Conservation (phyloP, 1,140 invertebrate genomes). For the Vollenhovia emeryi region DNA sequence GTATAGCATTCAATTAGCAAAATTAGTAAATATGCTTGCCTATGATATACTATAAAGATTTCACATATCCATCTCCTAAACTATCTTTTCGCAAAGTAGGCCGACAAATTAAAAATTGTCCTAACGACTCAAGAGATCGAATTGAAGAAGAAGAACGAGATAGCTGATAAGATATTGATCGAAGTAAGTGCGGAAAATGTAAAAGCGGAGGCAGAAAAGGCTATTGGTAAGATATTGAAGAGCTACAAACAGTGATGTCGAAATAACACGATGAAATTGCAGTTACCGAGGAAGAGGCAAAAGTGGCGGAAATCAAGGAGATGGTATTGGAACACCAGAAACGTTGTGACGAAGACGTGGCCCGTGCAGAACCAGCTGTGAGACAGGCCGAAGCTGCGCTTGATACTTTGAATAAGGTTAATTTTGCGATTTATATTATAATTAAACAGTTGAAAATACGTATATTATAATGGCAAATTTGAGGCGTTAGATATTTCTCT, state of each 20-base stretch:
- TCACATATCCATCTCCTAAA: background rate
- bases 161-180: conserved; percentile 95
- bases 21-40: background rate
- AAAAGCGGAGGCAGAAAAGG: conserved; percentile 95
- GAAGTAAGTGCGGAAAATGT: conserved; percentile 96
- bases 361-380: conserved; percentile 96
- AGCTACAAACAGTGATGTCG: background rate
- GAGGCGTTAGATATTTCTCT: background rate
- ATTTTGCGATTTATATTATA: background rate
- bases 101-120: conserved; percentile 90
- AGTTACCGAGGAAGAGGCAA: conserved; percentile 94
- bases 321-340: conserved; percentile 94
- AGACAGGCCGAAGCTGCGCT: conserved; percentile 95
- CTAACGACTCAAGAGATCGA: conserved; percentile 95
- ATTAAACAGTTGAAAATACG: background rate
- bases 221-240: conserved; percentile 86
- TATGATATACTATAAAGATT: background rate
- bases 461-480: background rate
- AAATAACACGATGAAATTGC: conserved; percentile 51
- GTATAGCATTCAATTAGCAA: background rate
- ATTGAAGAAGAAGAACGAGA: conserved; percentile 94
- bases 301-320: conserved; percentile 95
- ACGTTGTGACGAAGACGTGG: conserved; percentile 95
- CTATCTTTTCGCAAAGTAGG: conserved; percentile 79
- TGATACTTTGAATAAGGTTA: conserved; percentile 95